A percentile compares a stretch with the other conserved stretches of the same genome.
These are phyloP conservation scores for Andinoacara biseriatus DNA, from an alignment of 2,113 vertebrate genomes.

Conservation along the genomic window DNA sequence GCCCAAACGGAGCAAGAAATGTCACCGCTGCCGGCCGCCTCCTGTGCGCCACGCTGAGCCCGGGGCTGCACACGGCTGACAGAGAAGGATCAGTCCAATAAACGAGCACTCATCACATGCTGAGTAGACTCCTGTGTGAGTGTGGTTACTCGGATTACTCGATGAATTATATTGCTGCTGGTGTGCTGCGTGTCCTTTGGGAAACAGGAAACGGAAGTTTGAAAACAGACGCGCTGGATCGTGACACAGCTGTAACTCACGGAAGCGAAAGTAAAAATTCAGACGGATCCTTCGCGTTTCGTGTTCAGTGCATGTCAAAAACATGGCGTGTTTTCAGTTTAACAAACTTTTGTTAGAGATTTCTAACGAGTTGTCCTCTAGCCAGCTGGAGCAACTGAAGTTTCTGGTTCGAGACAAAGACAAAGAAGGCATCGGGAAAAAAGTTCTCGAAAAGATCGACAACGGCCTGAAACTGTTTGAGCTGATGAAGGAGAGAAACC, in stretches of 20 bases:
- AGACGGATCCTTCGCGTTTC: accelerated
- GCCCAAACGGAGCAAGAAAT: too few species aligned
- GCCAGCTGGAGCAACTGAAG: slow-evolving; percentile 63
- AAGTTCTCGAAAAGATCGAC: slow-evolving; percentile 41
- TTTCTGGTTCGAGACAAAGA: slow-evolving; percentile 61
- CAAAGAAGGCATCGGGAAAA: slow-evolving; percentile 59
- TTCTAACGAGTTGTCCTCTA: slow-evolving; percentile 44
- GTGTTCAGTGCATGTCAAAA: neutral
- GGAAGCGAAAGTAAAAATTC: slow-evolving; percentile 56
- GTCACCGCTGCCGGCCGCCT: too few species aligned
- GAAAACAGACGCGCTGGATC: neutral
- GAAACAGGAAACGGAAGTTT: accelerated
- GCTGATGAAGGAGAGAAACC: slow-evolving; percentile 67
- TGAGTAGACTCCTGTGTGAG: neutral
- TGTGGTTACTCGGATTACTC: neutral
- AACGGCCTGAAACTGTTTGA: slow-evolving; percentile 68
- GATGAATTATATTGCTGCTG: neutral
- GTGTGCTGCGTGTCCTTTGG: neutral
- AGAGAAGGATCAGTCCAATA: too few species aligned
- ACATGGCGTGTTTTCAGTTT: slow-evolving; percentile 45
- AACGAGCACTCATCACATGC: neutral
- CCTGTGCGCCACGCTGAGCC: too few species aligned
- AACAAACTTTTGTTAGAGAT: slow-evolving; percentile 66
- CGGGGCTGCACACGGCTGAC: too few species aligned
- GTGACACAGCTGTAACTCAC: neutral